These are phyloP conservation scores for Andrena flavipes DNA, from an alignment of 2,888 invertebrate species.

Conservation along the genomic window DNA sequence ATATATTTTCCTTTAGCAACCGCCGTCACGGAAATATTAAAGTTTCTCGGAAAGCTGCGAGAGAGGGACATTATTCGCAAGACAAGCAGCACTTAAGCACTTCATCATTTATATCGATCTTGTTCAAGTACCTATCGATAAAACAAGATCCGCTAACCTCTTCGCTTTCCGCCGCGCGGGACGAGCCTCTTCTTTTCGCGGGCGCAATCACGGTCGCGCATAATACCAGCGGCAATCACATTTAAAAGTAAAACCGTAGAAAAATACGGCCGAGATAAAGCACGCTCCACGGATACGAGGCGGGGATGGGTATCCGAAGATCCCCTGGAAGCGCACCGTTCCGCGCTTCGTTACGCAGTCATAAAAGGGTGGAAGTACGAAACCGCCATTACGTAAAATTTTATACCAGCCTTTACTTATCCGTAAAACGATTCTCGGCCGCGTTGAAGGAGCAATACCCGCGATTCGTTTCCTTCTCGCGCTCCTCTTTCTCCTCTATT, in stretches of 20 bases:
- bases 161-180: background rate
- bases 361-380: slow-evolving; percentile 23
- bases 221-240: slow-evolving; percentile 36
- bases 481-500: background rate
- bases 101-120: background rate
- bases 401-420: slow-evolving; percentile 40
- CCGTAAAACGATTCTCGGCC: slow-evolving; percentile 32
- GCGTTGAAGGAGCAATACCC: slow-evolving; percentile 11
- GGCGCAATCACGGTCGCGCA: slow-evolving; percentile 12
- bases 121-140: background rate
- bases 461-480: slow-evolving; percentile 19
- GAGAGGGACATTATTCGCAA: background rate
- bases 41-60: background rate
- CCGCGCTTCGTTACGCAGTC: slow-evolving; percentile 44
- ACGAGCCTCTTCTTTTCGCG: background rate
- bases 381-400: slow-evolving; percentile 46
- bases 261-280: slow-evolving; percentile 45
- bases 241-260: slow-evolving; percentile 45
- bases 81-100: background rate
- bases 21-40: too few species aligned
- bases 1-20: too few species aligned
- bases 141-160: slow-evolving; percentile 5
- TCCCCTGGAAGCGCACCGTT: background rate
- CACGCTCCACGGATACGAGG: background rate
- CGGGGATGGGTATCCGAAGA: slow-evolving; percentile 23